phyloP scores from a whole-genome alignment of 2,888 invertebrate genomes.

The Philereme transversata region DNA sequence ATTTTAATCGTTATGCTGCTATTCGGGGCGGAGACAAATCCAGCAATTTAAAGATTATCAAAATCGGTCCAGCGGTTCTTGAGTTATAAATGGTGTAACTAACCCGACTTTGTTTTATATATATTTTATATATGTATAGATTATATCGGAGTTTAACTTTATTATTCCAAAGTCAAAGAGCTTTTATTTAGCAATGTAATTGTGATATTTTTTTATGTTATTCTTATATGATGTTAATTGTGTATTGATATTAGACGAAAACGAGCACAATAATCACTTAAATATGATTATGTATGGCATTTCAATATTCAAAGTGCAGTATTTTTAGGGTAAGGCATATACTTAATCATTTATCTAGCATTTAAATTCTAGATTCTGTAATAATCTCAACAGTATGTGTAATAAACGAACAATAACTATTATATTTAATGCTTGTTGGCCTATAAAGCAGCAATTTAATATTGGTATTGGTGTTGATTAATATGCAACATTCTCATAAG shows the following conservation, averaged over 20 bases:
- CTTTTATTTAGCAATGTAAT: constrained; percentile 50
- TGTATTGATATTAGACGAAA: constrained; percentile 30
- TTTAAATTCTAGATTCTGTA: constrained; percentile 19
- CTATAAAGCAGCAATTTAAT: constrained; percentile 13
- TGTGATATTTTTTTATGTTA: constrained; percentile 61
- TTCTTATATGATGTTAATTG: constrained; percentile 42
- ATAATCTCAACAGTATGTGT: background rate
- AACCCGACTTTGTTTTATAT: background rate
- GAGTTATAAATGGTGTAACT: too few species aligned
- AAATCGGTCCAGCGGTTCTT: too few species aligned
- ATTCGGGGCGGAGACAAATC: too few species aligned
- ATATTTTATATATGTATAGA: background rate
- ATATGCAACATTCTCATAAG: too few species aligned
- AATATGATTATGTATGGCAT: constrained; percentile 17
- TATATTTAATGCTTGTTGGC: constrained; percentile 21
- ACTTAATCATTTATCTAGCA: constrained; percentile 23
- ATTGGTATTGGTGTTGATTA: background rate
- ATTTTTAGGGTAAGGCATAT: constrained; percentile 31
- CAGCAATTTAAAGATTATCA: too few species aligned
- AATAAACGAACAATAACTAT: background rate
- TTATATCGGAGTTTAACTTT: constrained; percentile 5
- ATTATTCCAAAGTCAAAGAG: constrained; percentile 55
- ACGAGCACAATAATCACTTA: constrained; percentile 31
- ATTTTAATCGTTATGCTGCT: too few species aligned
- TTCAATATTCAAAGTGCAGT: constrained; percentile 24